Evolutionary conservation across 1,140 invertebrate species (phyloP).

Genomic region (Drosophila albomicans): DNA sequence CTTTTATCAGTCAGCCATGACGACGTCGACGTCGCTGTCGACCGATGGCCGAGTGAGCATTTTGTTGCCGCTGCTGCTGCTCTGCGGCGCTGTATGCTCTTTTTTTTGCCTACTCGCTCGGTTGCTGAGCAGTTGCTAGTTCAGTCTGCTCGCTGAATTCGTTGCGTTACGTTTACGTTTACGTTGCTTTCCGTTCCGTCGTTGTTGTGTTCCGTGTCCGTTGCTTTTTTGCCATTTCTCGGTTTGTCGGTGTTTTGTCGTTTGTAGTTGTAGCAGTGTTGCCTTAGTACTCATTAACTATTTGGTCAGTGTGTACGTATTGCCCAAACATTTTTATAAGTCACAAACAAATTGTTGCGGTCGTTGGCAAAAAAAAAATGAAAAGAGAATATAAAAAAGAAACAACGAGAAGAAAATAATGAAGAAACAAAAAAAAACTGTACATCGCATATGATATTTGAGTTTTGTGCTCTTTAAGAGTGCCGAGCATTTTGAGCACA

Average conservation of each 20-base stretch:
- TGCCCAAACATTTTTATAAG: constrained; percentile 26
- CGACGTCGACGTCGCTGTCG: constrained; percentile 45
- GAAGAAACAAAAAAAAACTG: not conserved
- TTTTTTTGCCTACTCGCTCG: constrained; percentile 50
- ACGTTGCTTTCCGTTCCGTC: constrained; percentile 45
- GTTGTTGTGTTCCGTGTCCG: constrained; percentile 53
- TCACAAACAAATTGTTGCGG: constrained; percentile 48
- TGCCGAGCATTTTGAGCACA: constrained; percentile 57
- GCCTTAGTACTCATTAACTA: not conserved
- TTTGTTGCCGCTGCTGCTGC: constrained; percentile 18
- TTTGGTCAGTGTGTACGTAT: constrained; percentile 30
- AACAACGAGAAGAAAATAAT: not conserved
- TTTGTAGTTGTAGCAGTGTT: constrained; percentile 20
- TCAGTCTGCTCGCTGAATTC: constrained; percentile 77
- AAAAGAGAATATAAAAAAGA: constrained; percentile 12
- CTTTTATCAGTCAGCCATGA: constrained; percentile 71
- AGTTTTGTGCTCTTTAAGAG: constrained; percentile 31
- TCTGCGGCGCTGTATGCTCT: constrained; percentile 21
- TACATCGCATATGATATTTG: constrained; percentile 40
- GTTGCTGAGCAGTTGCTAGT: constrained; percentile 59
- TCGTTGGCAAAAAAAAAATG: constrained; percentile 19
- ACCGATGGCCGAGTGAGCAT: constrained; percentile 39
- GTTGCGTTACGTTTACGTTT: constrained; percentile 65
- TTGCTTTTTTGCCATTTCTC: constrained; percentile 47
- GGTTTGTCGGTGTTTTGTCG: constrained; percentile 30